Conservation (phyloP, 37 sponge, comb jelly and placozoan species). For the Halisarca cf. caerulea region DNA sequence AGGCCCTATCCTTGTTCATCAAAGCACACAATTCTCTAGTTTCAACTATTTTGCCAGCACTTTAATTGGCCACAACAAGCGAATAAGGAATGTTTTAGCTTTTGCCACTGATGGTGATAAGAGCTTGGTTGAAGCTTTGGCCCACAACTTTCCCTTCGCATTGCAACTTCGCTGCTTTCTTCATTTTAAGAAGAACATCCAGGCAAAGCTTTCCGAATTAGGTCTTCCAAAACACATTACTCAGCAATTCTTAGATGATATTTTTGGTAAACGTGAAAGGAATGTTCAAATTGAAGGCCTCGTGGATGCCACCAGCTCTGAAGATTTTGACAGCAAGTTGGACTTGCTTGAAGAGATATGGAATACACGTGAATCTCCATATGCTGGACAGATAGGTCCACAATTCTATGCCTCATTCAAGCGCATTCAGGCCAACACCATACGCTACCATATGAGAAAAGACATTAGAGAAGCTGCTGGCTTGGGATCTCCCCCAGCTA, state of each 20-base stretch:
- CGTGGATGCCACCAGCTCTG: slow-evolving; percentile 26
- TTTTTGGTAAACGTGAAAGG: slow-evolving; percentile 45
- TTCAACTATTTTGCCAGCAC: slow-evolving; percentile 39
- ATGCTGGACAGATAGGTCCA: too few relatives aligned
- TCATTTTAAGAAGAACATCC: slow-evolving; percentile 46
- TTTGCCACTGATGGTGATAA: slow-evolving; percentile 54
- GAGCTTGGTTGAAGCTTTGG: slow-evolving; percentile 30
- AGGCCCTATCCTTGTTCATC: slow-evolving; percentile 38
- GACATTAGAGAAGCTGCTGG: slow-evolving; percentile 42
- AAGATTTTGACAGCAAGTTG: slow-evolving; percentile 28
- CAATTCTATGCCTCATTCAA: background rate
- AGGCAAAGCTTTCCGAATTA: slow-evolving; percentile 1
- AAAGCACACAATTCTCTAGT: slow-evolving; percentile 21
- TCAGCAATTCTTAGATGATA: slow-evolving; percentile 35
- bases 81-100: slow-evolving; percentile 11
- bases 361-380: background rate
- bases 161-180: slow-evolving; percentile 45
- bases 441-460: slow-evolving; percentile 31
- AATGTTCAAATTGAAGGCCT: slow-evolving; percentile 36
- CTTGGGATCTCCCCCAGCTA: slow-evolving; percentile 41
- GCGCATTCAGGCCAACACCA: slow-evolving; percentile 3
- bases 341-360: background rate
- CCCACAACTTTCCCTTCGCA: slow-evolving; percentile 46
- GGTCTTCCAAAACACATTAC: slow-evolving; percentile 22
- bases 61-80: slow-evolving; percentile 33